Conservation (phyloP, 2,888 invertebrate species). For the Eupithecia abbreviata region DNA sequence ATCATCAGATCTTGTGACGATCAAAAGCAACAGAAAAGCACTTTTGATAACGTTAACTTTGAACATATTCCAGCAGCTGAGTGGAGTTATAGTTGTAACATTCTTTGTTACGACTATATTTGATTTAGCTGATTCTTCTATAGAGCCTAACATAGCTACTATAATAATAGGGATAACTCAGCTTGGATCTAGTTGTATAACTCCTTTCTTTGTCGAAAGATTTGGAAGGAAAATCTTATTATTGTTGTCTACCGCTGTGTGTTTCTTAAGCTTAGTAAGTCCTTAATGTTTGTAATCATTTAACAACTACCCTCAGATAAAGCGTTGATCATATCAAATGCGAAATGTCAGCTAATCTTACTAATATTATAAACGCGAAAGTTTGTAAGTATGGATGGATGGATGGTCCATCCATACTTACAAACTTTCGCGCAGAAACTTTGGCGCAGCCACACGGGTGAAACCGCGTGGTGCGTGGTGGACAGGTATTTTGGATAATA, state of each 20-base stretch:
- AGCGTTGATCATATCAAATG: too few relatives aligned
- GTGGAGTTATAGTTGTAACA: conserved; percentile 54
- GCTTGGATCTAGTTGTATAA: conserved; percentile 51
- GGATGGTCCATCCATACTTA: too few relatives aligned
- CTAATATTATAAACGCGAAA: too few relatives aligned
- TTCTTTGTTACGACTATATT: conserved; percentile 61
- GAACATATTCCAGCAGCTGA: conserved; percentile 55
- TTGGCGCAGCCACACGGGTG: too few relatives aligned
- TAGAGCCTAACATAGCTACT: conserved; percentile 57
- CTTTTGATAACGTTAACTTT: conserved; percentile 54
- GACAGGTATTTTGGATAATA: too few relatives aligned
- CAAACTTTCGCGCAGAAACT: too few relatives aligned
- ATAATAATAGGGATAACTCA: conserved; percentile 60
- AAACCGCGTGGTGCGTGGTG: too few relatives aligned
- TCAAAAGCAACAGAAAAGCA: conserved; percentile 57
- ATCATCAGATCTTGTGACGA: conserved; percentile 55
- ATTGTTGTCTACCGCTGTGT: conserved; percentile 54
- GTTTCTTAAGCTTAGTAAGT: conserved; percentile 61
- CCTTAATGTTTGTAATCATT: neutral
- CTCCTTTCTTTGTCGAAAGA: conserved; percentile 60
- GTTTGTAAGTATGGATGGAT: too few relatives aligned
- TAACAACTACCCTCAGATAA: too few relatives aligned
- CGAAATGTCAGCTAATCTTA: too few relatives aligned
- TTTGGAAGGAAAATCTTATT: conserved; percentile 57
- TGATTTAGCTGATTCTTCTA: conserved; percentile 54